Percentiles rank a stretch among this genome's conserved stretches.
Conservation (phyloP, 37 sponge, comb jelly and placozoan genomes). For the Halichondria panicea region DNA sequence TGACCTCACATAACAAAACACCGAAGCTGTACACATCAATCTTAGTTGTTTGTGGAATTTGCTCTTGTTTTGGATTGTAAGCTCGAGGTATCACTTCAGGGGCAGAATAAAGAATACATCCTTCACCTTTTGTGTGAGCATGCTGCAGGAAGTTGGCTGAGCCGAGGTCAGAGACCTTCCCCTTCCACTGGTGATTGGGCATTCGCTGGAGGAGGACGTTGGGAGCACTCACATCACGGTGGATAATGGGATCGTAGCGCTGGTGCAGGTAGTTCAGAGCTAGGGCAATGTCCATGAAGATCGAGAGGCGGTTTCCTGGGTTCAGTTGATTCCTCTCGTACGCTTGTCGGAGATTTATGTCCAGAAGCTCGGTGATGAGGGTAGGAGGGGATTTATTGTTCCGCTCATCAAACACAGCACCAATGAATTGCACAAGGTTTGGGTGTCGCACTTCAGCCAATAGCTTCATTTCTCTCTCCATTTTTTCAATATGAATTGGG, state of each 20-base stretch:
- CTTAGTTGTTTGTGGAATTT: constrained; percentile 38
- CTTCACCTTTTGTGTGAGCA: constrained; percentile 35
- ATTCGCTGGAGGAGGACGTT: constrained; percentile 59
- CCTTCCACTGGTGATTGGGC: constrained; percentile 24
- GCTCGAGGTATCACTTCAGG: constrained; percentile 49
- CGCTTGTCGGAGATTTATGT: constrained; percentile 48
- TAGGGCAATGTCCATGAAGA: constrained; percentile 46
- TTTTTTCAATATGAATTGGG: background rate
- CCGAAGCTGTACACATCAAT: constrained; percentile 68
- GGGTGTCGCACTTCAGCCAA: constrained; percentile 53
- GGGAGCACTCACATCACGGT: constrained; percentile 76
- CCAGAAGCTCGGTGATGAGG: constrained; percentile 74
- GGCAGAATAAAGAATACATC: constrained; percentile 58
- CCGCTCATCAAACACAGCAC: constrained; percentile 44
- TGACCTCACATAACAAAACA: constrained; percentile 32
- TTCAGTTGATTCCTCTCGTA: constrained; percentile 9
- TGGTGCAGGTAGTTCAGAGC: constrained; percentile 74
- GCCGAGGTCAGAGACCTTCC: constrained; percentile 78
- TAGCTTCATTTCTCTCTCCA: constrained; percentile 54
- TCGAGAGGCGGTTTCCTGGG: background rate
- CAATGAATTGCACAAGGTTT: constrained; percentile 65
- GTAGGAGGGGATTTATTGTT: constrained; percentile 3
- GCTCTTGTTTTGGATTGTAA: background rate
- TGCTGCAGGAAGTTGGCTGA: constrained; percentile 59
- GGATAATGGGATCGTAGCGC: constrained; percentile 62